Evolutionary conservation across 2,888 invertebrate genomes (phyloP).

Genomic region (Arrhopalites spinosus): DNA sequence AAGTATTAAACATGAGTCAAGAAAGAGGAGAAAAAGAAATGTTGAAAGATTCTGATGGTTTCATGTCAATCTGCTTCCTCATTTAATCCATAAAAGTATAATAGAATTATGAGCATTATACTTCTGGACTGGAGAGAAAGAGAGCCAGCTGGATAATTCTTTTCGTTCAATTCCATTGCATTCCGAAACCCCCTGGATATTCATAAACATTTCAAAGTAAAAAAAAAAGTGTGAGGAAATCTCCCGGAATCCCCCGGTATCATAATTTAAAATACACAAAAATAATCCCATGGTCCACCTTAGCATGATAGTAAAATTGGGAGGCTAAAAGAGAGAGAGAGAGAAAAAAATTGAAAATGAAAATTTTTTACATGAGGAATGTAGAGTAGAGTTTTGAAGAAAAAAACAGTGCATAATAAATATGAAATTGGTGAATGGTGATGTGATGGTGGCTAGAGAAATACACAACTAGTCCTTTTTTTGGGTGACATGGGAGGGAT

Average conservation of each 20-base stretch:
- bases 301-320: too few relatives aligned
- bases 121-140: background rate
- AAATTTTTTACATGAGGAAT: too few relatives aligned
- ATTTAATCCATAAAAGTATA: too few relatives aligned
- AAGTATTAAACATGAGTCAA: too few relatives aligned
- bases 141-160: conserved; percentile 32
- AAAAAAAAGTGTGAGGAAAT: conserved; percentile 31
- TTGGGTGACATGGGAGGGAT: conserved; percentile 34
- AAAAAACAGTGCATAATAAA: background rate
- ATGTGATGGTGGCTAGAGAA: conserved; percentile 1
- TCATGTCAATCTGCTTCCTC: too few relatives aligned
- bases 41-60: too few relatives aligned
- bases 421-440: background rate
- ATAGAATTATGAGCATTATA: too few relatives aligned
- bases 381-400: too few relatives aligned
- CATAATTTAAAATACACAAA: background rate
- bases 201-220: conserved; percentile 38
- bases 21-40: too few relatives aligned
- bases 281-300: too few relatives aligned
- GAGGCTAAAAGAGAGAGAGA: too few relatives aligned
- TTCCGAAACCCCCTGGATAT: conserved; percentile 39
- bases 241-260: conserved; percentile 36
- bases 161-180: conserved; percentile 28
- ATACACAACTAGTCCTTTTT: conserved; percentile 11
- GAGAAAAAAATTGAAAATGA: too few relatives aligned